These are phyloP conservation scores for Ariopsis seemanni DNA, from an alignment of 2,113 vertebrate genomes.

Conservation along the genomic window DNA sequence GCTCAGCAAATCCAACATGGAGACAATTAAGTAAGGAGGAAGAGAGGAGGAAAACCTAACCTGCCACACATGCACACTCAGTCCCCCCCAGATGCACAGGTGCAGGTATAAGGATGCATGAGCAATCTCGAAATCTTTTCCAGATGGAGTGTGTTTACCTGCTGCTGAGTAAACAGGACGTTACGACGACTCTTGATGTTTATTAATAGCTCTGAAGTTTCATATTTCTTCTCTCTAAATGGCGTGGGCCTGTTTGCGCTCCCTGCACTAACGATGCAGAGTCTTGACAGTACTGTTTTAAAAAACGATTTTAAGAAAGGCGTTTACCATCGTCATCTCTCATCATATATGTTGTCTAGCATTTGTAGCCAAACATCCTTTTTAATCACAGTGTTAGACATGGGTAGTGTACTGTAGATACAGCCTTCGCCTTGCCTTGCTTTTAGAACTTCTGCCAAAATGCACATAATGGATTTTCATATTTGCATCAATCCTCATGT, in stretches of 20 bases:
- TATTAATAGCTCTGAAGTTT: background rate
- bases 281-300: background rate
- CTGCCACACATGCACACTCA: no score
- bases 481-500: background rate
- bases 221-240: background rate
- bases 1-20: no score
- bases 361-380: background rate
- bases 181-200: conserved; percentile 7
- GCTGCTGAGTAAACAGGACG: conserved; percentile 6
- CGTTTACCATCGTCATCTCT: background rate
- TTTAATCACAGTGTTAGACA: background rate
- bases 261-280: background rate
- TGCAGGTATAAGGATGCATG: background rate
- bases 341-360: background rate
- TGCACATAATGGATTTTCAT: conserved; percentile 13
- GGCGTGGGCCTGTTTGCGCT: background rate
- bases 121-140: conserved; percentile 19
- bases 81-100: background rate
- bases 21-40: no score
- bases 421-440: background rate
- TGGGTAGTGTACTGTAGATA: background rate
- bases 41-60: no score
- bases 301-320: background rate
- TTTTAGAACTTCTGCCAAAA: conserved; percentile 9
- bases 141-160: conserved; percentile 36